phyloP scores from a whole-genome alignment of 2,113 vertebrate genomes.

The Bucco capensis region DNA sequence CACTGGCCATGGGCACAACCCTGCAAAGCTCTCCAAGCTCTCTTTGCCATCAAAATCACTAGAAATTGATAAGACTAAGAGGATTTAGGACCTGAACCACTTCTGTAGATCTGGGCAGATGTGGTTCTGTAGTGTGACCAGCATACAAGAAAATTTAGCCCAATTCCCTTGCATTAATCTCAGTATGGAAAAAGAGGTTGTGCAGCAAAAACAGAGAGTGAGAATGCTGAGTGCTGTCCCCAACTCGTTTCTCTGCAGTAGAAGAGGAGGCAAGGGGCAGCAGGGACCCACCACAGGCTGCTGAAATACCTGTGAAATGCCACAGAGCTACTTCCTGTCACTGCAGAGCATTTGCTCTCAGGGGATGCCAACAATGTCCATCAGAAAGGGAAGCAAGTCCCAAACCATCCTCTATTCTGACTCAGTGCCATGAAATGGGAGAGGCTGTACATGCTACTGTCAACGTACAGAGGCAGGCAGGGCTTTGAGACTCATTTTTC shows the following conservation, averaged over 20 bases:
- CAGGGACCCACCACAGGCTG: not conserved
- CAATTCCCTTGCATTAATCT: not conserved
- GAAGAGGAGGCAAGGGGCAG: not conserved
- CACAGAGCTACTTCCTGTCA: not conserved
- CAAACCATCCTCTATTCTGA: fast-evolving
- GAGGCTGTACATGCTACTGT: not conserved
- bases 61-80: fast-evolving
- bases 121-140: not conserved
- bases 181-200: not conserved
- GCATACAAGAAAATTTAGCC: not conserved
- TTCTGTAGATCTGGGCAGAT: conserved; percentile 14
- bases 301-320: fast-evolving
- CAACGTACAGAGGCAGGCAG: fast-evolving
- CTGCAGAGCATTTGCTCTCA: not conserved
- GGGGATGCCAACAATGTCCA: not conserved
- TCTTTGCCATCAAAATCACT: not conserved
- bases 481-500: not conserved
- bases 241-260: fast-evolving
- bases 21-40: fast-evolving
- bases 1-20: fast-evolving
- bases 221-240: not conserved
- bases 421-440: fast-evolving
- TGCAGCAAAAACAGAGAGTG: not conserved
- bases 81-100: not conserved
- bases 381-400: not conserved